Conservation (phyloP, 35 echinoderm and acorn worm genomes). For the Lytechinus variegatus region DNA sequence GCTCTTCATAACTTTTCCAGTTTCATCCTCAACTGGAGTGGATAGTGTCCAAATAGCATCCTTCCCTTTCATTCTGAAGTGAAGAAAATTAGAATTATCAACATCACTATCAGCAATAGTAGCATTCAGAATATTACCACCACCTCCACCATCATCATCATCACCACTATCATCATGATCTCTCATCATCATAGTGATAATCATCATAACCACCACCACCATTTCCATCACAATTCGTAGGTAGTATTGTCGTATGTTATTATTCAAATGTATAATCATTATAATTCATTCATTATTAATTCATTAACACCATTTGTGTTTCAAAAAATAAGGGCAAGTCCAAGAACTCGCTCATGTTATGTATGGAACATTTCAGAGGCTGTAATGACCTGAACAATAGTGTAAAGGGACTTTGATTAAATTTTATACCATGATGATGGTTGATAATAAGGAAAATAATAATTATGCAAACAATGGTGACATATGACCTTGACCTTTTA, state of each 20-base stretch:
- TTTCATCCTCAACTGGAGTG: conserved; percentile 20
- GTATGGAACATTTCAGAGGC: too few relatives aligned
- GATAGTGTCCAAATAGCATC: background rate
- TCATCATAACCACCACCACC: background rate
- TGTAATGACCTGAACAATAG: too few relatives aligned
- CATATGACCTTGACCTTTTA: too few relatives aligned
- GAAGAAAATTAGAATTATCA: background rate
- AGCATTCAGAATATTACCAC: background rate
- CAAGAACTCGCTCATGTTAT: too few relatives aligned
- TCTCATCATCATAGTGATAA: background rate
- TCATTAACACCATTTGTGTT: background rate
- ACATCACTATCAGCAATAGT: background rate
- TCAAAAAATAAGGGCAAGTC: background rate
- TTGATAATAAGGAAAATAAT: too few relatives aligned
- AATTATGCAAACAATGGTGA: too few relatives aligned
- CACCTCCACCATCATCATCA: background rate
- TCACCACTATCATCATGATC: background rate
- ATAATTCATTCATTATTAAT: background rate
- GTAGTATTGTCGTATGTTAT: background rate
- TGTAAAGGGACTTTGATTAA: too few relatives aligned
- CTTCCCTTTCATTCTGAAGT: conserved; percentile 21
- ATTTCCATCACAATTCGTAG: background rate
- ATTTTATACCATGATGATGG: too few relatives aligned
- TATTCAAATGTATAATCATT: background rate
- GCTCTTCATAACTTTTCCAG: conserved; percentile 8